Conservation (phyloP, 1,140 invertebrate genomes). For the Idris sp. region DNA sequence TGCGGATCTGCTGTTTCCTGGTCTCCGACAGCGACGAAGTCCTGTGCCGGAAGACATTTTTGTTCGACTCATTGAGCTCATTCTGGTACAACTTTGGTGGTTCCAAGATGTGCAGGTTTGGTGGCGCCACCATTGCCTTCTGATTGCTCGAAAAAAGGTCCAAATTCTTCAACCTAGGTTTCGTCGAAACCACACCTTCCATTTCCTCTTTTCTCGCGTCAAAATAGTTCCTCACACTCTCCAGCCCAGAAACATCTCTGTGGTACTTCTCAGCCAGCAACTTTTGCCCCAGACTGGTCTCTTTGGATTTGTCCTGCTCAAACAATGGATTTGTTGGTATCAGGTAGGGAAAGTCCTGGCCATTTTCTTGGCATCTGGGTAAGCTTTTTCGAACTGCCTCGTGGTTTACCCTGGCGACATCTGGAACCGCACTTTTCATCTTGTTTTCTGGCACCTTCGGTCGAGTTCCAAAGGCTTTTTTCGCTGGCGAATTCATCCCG, state of each 20-base stretch:
- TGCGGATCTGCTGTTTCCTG: constrained; percentile 67
- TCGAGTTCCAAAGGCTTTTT: constrained; percentile 65
- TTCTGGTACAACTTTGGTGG: constrained; percentile 74
- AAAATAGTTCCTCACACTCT: constrained; percentile 75
- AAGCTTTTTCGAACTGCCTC: constrained; percentile 71
- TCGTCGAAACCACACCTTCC: constrained; percentile 68
- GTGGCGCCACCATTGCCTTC: constrained; percentile 65
- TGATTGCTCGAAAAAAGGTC: constrained; percentile 64
- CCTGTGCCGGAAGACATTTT: constrained; percentile 70
- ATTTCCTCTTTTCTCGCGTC: constrained; percentile 72
- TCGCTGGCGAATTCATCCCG: constrained; percentile 61
- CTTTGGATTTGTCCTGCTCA: constrained; percentile 66
- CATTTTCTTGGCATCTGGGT: constrained; percentile 72
- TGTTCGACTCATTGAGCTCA: constrained; percentile 64
- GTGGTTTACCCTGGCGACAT: constrained; percentile 65
- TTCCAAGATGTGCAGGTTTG: constrained; percentile 70
- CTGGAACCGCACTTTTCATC: constrained; percentile 62
- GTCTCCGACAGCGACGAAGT: constrained; percentile 74
- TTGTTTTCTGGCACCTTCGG: constrained; percentile 62
- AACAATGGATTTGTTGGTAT: constrained; percentile 76
- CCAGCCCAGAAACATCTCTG: constrained; percentile 69
- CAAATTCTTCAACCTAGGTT: constrained; percentile 61
- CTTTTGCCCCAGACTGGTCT: constrained; percentile 67
- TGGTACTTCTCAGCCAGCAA: constrained; percentile 73
- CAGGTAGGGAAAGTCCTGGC: constrained; percentile 72